Base-by-base conservation (phyloP, 1,140 invertebrate genomes). In the Lepidurus couesii region DNA sequence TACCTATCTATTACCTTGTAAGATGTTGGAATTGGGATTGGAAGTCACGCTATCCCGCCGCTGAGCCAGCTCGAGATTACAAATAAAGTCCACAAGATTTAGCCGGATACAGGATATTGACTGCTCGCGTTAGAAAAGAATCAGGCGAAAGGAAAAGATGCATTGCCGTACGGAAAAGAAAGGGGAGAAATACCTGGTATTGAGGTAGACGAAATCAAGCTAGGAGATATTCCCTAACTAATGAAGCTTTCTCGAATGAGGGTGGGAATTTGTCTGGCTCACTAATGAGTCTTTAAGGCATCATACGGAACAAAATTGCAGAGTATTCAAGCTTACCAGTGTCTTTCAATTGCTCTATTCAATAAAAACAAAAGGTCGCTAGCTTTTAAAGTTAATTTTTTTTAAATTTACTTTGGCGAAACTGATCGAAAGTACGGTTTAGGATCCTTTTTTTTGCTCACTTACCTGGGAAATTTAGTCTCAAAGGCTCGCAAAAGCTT, bases 1-100 rank as follows among this genome's bases (percentile, higher is more conserved):
- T 16, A 4, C 11, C 24, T 24, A 34, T 21, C 53, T 65, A 65
- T 65, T 65, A 65, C 53, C 53, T 65, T 65, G 16, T 21, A 65
- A 65, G 53, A 65, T 65, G 13, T 13, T 9, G 16, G 53, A 65
- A 65, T 7, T 16, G 53, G 13, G 16, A 13, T 21, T n/a, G 53
- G n/a, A 65, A 65, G 53, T 65, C 53, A 65, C 53, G 53, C 53
- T 65, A 65, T 65, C 53, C 13, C 21, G 53, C 53, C 53, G 21
- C 53, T 21, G 53, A 65, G 53, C 53, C 8, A 7, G 53, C 53
- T 65, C 53, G 16, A 1, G 1, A 65, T 65, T 65, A 65, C 16
- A 65, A 65, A 65, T 65, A 11, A 65, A 65, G 53, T 65, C 53
- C 53, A 21, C 21, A 16, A 10, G 45, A 65, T 9, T 7, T 65